phyloP scores from a whole-genome alignment of 2,113 vertebrate genomes.

The Sinocyclocheilus anshuiensis region DNA sequence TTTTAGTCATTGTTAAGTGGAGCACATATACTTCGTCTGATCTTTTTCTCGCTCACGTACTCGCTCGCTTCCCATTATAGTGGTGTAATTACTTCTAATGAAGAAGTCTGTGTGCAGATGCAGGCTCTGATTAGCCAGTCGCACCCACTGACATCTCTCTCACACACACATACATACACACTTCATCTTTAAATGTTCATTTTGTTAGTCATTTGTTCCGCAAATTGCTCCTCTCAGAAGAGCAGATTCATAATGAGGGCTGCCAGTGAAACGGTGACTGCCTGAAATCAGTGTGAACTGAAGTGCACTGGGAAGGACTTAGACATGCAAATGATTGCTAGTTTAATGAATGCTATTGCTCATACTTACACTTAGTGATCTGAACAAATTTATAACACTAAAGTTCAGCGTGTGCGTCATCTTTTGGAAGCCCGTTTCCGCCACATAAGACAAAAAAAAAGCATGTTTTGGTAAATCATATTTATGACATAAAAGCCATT shows the following conservation, averaged over 20 bases:
- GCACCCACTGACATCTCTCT: constrained; percentile 63
- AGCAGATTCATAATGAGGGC: constrained; percentile 59
- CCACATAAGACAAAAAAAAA: too few relatives aligned
- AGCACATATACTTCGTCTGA: constrained; percentile 63
- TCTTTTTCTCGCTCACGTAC: constrained; percentile 32
- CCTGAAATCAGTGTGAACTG: constrained; percentile 29
- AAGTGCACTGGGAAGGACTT: constrained; percentile 5
- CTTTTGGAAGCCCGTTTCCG: too few relatives aligned
- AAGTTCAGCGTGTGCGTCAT: not conserved
- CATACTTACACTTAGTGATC: not conserved
- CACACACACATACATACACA: constrained; percentile 25
- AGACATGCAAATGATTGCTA: not conserved
- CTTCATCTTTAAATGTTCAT: constrained; percentile 62
- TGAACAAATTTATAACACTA: not conserved
- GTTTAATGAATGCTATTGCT: constrained; percentile 5
- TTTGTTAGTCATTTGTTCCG: constrained; percentile 61
- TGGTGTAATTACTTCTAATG: constrained; percentile 76
- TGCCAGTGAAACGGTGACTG: constrained; percentile 2
- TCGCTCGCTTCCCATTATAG: constrained; percentile 66
- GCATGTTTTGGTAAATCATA: too few relatives aligned
- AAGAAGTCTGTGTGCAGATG: constrained; percentile 75
- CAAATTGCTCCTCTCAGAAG: constrained; percentile 58
- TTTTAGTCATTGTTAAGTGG: constrained; percentile 39
- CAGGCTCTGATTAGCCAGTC: constrained; percentile 69
- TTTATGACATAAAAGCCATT: too few relatives aligned